Evolutionary conservation across 2,113 vertebrate species (phyloP).

Genomic region (Periophthalmodon schlosseri): DNA sequence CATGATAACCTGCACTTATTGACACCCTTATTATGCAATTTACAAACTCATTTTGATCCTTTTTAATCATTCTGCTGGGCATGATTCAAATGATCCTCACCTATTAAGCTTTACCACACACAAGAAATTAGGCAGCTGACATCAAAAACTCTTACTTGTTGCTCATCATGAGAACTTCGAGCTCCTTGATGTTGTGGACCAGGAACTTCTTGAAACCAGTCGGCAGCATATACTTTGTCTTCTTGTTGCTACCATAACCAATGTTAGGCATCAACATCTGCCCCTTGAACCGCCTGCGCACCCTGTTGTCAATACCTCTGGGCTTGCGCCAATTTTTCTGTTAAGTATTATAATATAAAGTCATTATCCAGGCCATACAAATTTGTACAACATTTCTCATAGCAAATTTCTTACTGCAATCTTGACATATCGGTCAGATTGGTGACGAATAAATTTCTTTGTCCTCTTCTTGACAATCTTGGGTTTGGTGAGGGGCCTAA

Average conservation of each 20-base stretch:
- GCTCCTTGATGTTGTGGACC: slow-evolving; percentile 94
- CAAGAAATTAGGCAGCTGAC: neutral
- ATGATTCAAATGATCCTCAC: neutral
- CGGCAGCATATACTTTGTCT: slow-evolving; percentile 97
- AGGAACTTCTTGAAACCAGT: slow-evolving; percentile 95
- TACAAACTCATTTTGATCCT: too few species aligned
- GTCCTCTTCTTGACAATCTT: slow-evolving; percentile 97
- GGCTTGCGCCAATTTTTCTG: slow-evolving; percentile 96
- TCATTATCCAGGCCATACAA: neutral
- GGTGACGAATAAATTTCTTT: slow-evolving; percentile 98
- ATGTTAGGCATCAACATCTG: slow-evolving; percentile 99
- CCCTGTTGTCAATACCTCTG: slow-evolving; percentile 96
- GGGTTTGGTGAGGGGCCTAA: slow-evolving; percentile 91
- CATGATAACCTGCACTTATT: too few species aligned
- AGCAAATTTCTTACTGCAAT: slow-evolving; percentile 81
- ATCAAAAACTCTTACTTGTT: slow-evolving; percentile 86
- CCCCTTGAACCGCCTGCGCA: slow-evolving; percentile 95
- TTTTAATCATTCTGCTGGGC: neutral
- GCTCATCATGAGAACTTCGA: slow-evolving; percentile 97
- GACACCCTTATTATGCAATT: too few species aligned
- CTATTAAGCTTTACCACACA: neutral
- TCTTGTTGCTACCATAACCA: slow-evolving; percentile 96
- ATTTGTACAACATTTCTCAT: rapidly evolving
- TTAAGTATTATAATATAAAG: neutral
- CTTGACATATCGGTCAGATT: slow-evolving; percentile 98